Percentiles rank a stretch among this genome's conserved stretches.
Conservation (phyloP, 2,797 vertebrate species). For the Dallia pectoralis region DNA sequence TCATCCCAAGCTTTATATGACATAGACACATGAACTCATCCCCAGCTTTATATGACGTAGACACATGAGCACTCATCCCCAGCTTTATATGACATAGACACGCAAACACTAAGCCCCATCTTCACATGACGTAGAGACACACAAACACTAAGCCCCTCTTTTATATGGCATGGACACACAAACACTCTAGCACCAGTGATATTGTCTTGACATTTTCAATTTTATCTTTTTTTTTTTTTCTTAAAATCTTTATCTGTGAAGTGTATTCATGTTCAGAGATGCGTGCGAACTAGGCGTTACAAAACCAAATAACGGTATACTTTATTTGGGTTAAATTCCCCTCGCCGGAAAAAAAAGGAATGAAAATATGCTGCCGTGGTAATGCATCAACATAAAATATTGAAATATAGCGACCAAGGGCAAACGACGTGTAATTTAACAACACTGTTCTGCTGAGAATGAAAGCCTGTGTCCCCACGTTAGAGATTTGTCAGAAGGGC, state of each 20-base stretch:
- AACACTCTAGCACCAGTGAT: not conserved
- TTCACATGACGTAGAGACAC: too few species aligned
- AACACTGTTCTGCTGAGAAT: slow-evolving; percentile 70
- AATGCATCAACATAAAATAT: slow-evolving; percentile 80
- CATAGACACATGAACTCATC: too few species aligned
- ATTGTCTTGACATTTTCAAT: not conserved
- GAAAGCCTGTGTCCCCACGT: slow-evolving; percentile 65
- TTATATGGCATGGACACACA: not conserved
- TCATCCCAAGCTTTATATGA: too few species aligned
- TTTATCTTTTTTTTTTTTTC: not conserved
- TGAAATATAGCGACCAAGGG: slow-evolving; percentile 75
- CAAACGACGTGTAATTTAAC: slow-evolving; percentile 77
- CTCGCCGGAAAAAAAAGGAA: slow-evolving; percentile 66
- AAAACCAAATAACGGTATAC: slow-evolving; percentile 62
- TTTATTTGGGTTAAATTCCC: slow-evolving; percentile 61
- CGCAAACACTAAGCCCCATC: too few species aligned
- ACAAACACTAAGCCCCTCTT: not conserved
- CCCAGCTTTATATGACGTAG: too few species aligned
- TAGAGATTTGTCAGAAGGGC: slow-evolving; percentile 75
- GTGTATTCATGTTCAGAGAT: not conserved
- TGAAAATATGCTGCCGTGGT: slow-evolving; percentile 65
- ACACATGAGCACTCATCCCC: too few species aligned
- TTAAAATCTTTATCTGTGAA: slow-evolving; percentile 35
- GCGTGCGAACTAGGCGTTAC: slow-evolving; percentile 53
- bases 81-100: too few species aligned